Conservation (phyloP, 2,888 invertebrate genomes). For the Choristoneura rosaceana region DNA sequence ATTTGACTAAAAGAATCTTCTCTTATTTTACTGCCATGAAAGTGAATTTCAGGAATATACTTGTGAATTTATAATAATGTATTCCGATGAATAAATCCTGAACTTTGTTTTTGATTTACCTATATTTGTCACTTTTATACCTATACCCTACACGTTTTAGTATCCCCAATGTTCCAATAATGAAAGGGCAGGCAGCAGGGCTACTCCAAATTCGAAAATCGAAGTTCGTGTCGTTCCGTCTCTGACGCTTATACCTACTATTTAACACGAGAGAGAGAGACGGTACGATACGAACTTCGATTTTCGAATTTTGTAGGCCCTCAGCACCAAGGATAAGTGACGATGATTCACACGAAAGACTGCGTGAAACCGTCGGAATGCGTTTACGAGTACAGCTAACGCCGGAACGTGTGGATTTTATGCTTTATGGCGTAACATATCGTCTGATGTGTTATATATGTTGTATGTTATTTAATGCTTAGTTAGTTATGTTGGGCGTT, state of each 20-base stretch:
- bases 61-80: no score
- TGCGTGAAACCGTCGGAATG: conserved; percentile 63
- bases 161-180: background rate
- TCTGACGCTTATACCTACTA: no score
- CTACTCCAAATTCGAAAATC: no score
- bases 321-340: background rate
- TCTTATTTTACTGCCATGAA: no score
- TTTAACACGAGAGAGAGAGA: no score
- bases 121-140: background rate
- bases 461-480: background rate
- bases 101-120: background rate
- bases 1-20: background rate
- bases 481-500: background rate
- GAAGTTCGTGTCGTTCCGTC: no score
- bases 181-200: background rate
- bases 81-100: background rate
- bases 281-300: no score
- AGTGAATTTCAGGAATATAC: no score
- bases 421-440: conserved; percentile 34
- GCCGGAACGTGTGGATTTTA: conserved; percentile 46
- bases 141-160: background rate
- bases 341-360: conserved; percentile 58
- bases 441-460: background rate
- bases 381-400: conserved; percentile 42
- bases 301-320: no score